Conservation (phyloP, 2,113 vertebrate genomes). For the Physeter macrocephalus region DNA sequence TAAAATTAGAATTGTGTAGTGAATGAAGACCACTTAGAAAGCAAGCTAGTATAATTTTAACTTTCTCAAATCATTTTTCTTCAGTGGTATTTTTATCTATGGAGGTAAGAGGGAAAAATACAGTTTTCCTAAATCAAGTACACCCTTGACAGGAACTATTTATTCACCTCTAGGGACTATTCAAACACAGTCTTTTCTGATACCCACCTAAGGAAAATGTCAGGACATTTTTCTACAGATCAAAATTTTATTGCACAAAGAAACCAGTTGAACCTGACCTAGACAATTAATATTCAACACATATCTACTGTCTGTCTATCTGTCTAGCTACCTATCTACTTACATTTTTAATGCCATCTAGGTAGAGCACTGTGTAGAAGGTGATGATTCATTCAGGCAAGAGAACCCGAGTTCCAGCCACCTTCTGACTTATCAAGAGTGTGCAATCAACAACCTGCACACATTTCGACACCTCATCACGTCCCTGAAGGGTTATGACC, state of each 20-base stretch:
- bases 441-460: not conserved
- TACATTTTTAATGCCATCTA: not conserved
- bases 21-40: not conserved
- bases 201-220: not conserved
- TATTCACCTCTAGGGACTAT: not conserved
- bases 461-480: not conserved
- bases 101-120: not conserved
- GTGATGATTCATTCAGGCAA: not conserved
- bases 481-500: not conserved
- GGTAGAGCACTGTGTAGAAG: not conserved
- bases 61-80: not conserved
- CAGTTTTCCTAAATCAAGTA: not conserved
- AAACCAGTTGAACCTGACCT: not conserved
- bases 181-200: not conserved
- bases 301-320: not conserved
- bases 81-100: not conserved
- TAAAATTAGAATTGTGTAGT: not conserved
- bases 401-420: not conserved
- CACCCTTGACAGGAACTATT: not conserved
- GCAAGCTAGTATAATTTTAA: not conserved
- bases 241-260: not conserved
- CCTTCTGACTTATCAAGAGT: not conserved
- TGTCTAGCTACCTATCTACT: not conserved
- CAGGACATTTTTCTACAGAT: not conserved
- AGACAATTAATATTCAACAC: not conserved